These are phyloP conservation scores for Neolamprologus variostigma DNA, from an alignment of 2,113 vertebrate genomes.

Conservation along the genomic window DNA sequence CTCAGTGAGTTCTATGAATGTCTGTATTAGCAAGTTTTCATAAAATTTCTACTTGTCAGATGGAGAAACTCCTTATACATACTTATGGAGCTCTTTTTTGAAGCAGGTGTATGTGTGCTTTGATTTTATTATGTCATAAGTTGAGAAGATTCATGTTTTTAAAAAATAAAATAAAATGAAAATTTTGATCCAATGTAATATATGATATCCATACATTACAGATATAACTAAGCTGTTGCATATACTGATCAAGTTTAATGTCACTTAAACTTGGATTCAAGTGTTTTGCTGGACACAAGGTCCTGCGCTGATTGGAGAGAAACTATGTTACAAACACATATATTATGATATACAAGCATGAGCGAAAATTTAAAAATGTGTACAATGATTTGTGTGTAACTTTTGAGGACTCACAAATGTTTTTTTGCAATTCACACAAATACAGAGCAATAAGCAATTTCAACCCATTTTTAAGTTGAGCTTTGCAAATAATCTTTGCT, in stretches of 20 bases:
- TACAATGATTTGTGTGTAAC: neutral
- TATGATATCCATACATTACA: neutral
- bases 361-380: rapidly evolving
- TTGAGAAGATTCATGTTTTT: neutral
- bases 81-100: neutral
- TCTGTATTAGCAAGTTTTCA: neutral
- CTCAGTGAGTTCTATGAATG: neutral
- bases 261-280: neutral
- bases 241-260: neutral
- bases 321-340: neutral
- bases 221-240: neutral
- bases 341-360: neutral
- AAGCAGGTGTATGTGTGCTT: neutral
- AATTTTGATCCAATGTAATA: neutral
- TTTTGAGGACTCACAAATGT: neutral
- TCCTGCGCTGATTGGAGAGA: neutral
- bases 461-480: neutral
- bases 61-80: neutral
- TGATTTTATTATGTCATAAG: neutral
- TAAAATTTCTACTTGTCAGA: neutral
- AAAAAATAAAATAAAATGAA: neutral
- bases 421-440: neutral
- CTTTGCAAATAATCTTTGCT: rapidly evolving
- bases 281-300: neutral
- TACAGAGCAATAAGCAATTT: neutral